Evolutionary conservation across 2,888 invertebrate species (phyloP).

Genomic region (Patella depressa): DNA sequence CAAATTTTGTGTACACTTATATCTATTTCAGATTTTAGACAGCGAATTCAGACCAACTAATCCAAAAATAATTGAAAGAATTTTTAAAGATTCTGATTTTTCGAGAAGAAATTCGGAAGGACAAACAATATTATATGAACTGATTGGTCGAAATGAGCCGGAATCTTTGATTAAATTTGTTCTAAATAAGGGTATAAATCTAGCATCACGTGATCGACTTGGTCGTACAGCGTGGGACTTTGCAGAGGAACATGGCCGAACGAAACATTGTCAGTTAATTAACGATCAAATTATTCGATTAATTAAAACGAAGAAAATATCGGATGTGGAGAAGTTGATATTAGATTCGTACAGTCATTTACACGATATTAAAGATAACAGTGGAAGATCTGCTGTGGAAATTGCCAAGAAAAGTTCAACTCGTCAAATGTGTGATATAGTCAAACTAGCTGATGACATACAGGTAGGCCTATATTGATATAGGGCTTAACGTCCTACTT

Average conservation of each 20-base stretch:
- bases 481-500: not conserved
- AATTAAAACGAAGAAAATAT: conserved; percentile 53
- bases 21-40: conserved; percentile 51
- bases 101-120: conserved; percentile 50
- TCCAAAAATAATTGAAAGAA: conserved; percentile 48
- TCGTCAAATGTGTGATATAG: conserved; percentile 55
- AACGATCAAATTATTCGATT: conserved; percentile 53
- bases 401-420: conserved; percentile 61
- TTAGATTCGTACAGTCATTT: conserved; percentile 66
- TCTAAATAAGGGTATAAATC: conserved; percentile 46
- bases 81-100: conserved; percentile 57
- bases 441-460: conserved; percentile 58
- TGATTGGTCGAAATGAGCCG: conserved; percentile 48
- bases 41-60: conserved; percentile 52
- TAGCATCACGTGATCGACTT: conserved; percentile 54
- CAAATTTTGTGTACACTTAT: no score
- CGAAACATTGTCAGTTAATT: conserved; percentile 43
- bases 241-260: conserved; percentile 47
- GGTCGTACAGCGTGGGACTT: conserved; percentile 55
- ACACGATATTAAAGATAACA: conserved; percentile 53
- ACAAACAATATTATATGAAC: conserved; percentile 58
- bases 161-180: conserved; percentile 38
- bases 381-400: conserved; percentile 50
- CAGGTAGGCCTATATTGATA: conserved; percentile 46
- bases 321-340: conserved; percentile 59